phyloP scores from a whole-genome alignment of 1,140 invertebrate species.

The Armadillidium nasatum region DNA sequence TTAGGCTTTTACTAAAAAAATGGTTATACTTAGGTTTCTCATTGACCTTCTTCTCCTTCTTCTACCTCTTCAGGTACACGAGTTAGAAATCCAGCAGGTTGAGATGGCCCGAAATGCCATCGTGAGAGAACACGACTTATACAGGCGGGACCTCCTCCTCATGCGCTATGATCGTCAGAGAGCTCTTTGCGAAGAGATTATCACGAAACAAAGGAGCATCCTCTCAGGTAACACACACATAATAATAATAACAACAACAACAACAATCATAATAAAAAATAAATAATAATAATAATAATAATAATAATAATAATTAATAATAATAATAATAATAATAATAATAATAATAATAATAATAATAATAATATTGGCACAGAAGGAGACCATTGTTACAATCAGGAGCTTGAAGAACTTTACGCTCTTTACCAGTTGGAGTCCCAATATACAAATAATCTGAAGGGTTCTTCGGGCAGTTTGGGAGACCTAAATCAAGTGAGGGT shows the following conservation, averaged over 20 bases:
- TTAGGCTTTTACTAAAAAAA: too few species aligned
- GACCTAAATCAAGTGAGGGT: too few species aligned
- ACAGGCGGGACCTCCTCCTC: constrained; percentile 74
- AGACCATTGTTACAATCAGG: constrained; percentile 49
- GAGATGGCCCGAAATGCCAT: constrained; percentile 80
- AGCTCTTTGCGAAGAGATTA: constrained; percentile 83
- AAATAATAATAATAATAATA: too few species aligned
- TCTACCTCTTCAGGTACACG: constrained; percentile 60
- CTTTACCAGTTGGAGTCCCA: constrained; percentile 67
- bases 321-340: too few species aligned
- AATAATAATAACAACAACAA: not conserved
- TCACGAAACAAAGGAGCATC: constrained; percentile 75
- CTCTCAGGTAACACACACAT: constrained; percentile 64
- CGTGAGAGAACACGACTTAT: constrained; percentile 75
- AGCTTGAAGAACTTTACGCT: constrained; percentile 76
- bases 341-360: too few species aligned
- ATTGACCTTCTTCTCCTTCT: not conserved
- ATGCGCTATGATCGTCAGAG: constrained; percentile 77
- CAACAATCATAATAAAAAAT: too few species aligned
- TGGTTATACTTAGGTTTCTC: not conserved
- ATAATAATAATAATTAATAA: too few species aligned
- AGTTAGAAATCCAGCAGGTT: constrained; percentile 76
- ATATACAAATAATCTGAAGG: constrained; percentile 21
- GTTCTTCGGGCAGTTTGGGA: too few species aligned
- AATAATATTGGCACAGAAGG: too few species aligned